A percentile compares a stretch with the other conserved stretches of the same genome.
Evolutionary conservation across 2,113 vertebrate genomes (phyloP).

Genomic region (Macrotus californicus): DNA sequence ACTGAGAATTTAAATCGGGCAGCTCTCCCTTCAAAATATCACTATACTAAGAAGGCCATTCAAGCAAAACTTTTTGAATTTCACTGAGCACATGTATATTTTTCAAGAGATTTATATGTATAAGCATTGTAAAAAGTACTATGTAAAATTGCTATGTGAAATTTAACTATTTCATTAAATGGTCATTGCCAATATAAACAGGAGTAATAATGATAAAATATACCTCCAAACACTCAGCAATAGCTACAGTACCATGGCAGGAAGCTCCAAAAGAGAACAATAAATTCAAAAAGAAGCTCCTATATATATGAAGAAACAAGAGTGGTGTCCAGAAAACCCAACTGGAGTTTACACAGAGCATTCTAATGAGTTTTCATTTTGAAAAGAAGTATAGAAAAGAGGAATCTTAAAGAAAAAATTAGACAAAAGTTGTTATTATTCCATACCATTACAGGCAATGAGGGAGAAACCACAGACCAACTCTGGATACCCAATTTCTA

Average conservation of each 20-base stretch:
- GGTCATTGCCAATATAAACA: background rate
- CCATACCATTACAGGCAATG: background rate
- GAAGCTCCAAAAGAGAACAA: background rate
- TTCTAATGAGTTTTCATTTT: background rate
- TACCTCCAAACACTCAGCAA: background rate
- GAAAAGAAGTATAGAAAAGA: background rate
- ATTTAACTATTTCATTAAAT: slow-evolving; percentile 21
- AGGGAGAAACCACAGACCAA: background rate
- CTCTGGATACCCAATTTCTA: background rate
- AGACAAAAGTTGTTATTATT: background rate
- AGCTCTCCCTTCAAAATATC: background rate
- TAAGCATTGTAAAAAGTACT: background rate
- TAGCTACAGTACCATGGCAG: background rate
- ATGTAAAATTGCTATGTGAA: background rate
- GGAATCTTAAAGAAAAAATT: background rate
- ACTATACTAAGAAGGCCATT: background rate
- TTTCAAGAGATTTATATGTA: background rate
- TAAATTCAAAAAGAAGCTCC: background rate
- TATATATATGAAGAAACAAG: background rate
- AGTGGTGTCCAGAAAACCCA: background rate
- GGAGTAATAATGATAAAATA: slow-evolving; percentile 1
- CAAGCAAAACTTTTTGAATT: background rate
- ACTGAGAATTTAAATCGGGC: background rate
- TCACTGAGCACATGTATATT: background rate
- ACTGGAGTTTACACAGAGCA: background rate